phyloP scores from a whole-genome alignment of 2,113 vertebrate genomes.

The Protomyctophum bolini region DNA sequence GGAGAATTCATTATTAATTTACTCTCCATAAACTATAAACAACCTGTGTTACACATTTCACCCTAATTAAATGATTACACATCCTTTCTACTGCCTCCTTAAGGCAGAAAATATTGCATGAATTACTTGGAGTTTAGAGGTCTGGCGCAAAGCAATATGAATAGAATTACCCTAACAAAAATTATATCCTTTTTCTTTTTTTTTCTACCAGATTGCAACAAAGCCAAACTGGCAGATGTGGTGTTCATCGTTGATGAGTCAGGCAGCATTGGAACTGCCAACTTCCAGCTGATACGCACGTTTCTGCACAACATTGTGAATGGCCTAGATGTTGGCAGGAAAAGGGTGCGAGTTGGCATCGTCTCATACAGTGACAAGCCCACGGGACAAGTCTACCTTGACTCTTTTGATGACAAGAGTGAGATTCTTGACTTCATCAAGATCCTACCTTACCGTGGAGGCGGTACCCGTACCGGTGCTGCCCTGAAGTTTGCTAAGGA shows the following conservation, averaged over 20 bases:
- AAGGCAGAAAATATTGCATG: not conserved
- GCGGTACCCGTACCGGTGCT: conserved; percentile 68
- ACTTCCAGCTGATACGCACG: conserved; percentile 75
- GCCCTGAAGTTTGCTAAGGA: conserved; percentile 78
- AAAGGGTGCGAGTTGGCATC: conserved; percentile 77
- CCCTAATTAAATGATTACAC: too few relatives aligned
- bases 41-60: too few relatives aligned
- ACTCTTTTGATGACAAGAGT: conserved; percentile 68
- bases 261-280: conserved; percentile 49
- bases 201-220: conserved; percentile 77
- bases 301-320: conserved; percentile 80
- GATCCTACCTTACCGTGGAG: conserved; percentile 76
- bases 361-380: conserved; percentile 73
- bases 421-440: conserved; percentile 79
- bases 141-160: not conserved
- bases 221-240: conserved; percentile 76
- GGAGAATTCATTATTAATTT: too few relatives aligned
- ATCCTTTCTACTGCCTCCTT: not conserved
- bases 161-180: not conserved
- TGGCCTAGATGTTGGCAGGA: conserved; percentile 62
- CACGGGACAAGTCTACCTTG: conserved; percentile 73
- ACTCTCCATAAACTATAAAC: too few relatives aligned
- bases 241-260: conserved; percentile 87
- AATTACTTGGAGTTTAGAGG: not conserved
- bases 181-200: not conserved